A percentile compares a stretch with the other conserved stretches of the same genome.
These are phyloP conservation scores for Nephotettix cincticeps DNA, from an alignment of 1,140 invertebrate genomes.

Conservation along the genomic window DNA sequence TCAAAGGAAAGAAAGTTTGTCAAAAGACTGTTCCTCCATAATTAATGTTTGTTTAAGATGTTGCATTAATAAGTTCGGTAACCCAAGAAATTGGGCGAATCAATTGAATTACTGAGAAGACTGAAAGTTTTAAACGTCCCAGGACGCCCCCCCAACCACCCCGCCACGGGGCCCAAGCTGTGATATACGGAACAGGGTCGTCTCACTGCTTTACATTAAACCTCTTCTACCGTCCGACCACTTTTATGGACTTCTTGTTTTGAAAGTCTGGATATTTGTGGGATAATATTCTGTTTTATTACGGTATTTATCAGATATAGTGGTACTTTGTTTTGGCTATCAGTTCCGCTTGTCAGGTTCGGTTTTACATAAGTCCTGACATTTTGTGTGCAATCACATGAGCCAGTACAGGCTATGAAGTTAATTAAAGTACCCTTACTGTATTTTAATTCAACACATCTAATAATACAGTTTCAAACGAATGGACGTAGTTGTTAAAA, in stretches of 20 bases:
- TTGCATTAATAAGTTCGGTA: not conserved
- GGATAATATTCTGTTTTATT: constrained; percentile 9
- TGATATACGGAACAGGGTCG: not conserved
- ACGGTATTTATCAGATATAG: constrained; percentile 1
- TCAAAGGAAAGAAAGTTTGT: too few relatives aligned
- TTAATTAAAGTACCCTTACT: too few relatives aligned
- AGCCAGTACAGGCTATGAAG: too few relatives aligned
- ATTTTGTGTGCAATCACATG: too few relatives aligned
- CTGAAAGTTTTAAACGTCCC: not conserved
- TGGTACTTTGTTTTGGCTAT: not conserved
- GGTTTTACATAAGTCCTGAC: too few relatives aligned
- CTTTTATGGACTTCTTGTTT: not conserved
- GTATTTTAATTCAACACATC: too few relatives aligned
- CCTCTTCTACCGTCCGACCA: not conserved
- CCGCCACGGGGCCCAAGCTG: not conserved
- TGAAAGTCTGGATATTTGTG: not conserved
- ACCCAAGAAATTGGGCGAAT: not conserved
- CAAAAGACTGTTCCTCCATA: too few relatives aligned
- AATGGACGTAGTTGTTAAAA: too few relatives aligned
- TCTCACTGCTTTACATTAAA: too few relatives aligned
- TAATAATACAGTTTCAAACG: too few relatives aligned
- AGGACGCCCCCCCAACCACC: not conserved
- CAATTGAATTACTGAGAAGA: not conserved
- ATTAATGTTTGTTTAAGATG: not conserved
- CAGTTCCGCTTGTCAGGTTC: not conserved